A percentile compares a stretch with the other conserved stretches of the same genome.
Conservation (phyloP, 2,797 vertebrate genomes). For the Anas bernieri region DNA sequence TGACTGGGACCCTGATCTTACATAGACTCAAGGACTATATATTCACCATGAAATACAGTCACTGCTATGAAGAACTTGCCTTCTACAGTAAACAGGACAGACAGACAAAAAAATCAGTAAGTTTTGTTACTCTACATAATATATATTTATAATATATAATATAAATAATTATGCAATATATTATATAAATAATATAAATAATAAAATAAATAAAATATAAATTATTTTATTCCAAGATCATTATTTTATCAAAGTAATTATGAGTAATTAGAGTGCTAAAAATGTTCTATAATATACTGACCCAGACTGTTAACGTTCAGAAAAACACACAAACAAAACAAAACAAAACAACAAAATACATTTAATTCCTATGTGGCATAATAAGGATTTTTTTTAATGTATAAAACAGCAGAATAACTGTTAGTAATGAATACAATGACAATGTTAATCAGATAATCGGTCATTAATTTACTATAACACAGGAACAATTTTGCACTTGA, state of each 20-base stretch:
- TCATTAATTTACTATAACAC: neutral
- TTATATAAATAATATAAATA: no score
- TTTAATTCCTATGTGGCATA: neutral
- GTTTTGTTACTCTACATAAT: neutral
- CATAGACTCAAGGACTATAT: neutral
- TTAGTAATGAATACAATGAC: neutral
- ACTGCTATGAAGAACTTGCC: neutral
- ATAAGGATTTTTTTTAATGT: neutral
- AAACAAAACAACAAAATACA: no score
- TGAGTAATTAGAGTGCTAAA: neutral
- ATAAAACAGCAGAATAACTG: neutral
- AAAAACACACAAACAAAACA: neutral
- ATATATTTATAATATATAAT: neutral
- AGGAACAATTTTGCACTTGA: neutral
- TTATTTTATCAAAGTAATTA: neutral
- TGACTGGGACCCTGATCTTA: no score
- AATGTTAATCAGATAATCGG: neutral
- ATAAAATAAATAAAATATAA: no score
- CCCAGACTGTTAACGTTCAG: neutral
- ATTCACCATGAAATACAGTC: neutral
- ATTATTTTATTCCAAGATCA: no score
- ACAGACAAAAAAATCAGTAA: neutral
- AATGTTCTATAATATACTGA: neutral
- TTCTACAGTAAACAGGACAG: neutral
- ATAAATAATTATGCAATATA: no score